Base-by-base conservation (phyloP, 2,797 vertebrate genomes). In the Sparidentex hasta region DNA sequence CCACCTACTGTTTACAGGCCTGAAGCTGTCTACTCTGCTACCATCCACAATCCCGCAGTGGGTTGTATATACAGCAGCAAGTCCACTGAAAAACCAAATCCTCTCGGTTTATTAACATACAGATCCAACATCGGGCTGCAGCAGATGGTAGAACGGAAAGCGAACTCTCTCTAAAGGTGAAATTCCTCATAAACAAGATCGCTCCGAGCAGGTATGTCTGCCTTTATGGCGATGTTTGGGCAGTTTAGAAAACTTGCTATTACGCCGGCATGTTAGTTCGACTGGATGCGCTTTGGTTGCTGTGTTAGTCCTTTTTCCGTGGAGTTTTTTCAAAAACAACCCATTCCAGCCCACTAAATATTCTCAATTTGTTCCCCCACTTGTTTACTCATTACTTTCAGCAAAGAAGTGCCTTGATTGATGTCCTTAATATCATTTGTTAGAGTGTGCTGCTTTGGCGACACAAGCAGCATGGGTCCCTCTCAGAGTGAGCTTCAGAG, bases 1-100 rank as follows among this genome's bases (percentile, higher is more conserved):
- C 94, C 95, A 95, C 95, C 95, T 95, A 95, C 95, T 94, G 95
- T 94, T 95, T 94, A 92, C 94, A 92, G 93, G 94, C 94, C 94
- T 88, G 87, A 88, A 90, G 94, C 94, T 92, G 91, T 94, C 92
- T 91, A 75, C 87, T 90, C 85, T 88, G 85, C 89, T 88, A 69
- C 88, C 91, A 90, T 90, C 83, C 88, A 80, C 89, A 87, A 90
- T 92, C 89, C 90, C 91, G 20, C 48, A 68, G 92, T 80, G 78
- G 86, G 56, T 87, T 88, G 85, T 83, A 74, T 89, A 88, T 85
- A 88, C 82, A 71, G 87, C 88, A 90, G 86, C 38, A 80, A 87
- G 79, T 79, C 87, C 43, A 11, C 82, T 75, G 74, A 90, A 91
- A 89, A 89, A 83, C 83, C 84, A 81, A 87, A 87, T 88, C 76